Conservation (phyloP, 2,113 vertebrate species). For the Arenaria interpres region DNA sequence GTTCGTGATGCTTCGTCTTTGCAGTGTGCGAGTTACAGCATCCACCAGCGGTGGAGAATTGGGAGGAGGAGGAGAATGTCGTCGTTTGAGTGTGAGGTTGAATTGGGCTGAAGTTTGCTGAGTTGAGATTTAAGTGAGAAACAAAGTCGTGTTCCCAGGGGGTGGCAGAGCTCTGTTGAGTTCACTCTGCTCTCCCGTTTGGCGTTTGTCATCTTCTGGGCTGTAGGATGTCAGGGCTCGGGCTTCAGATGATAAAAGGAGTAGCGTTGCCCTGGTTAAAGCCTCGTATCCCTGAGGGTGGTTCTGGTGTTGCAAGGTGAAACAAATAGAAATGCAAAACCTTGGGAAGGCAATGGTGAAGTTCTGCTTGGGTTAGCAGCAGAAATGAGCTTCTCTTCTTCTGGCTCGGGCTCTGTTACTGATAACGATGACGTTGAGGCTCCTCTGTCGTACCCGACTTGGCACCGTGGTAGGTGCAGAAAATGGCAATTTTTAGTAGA, state of each 20-base stretch:
- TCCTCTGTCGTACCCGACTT: neutral
- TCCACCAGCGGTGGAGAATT: rapidly evolving
- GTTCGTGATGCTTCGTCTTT: neutral
- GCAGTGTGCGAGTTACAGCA: neutral
- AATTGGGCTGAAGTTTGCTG: neutral
- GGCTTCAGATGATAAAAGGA: neutral
- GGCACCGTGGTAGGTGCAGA: rapidly evolving
- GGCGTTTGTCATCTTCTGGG: neutral
- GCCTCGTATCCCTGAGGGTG: neutral
- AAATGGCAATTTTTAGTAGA: rapidly evolving
- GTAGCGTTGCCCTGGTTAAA: neutral
- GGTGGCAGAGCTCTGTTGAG: neutral
- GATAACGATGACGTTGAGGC: rapidly evolving
- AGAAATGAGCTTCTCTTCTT: neutral
- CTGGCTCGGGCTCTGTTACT: neutral
- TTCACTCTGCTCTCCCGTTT: neutral
- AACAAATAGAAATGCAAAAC: neutral
- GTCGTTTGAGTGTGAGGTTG: neutral
- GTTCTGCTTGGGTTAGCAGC: neutral
- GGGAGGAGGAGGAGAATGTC: neutral
- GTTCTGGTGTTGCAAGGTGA: neutral
- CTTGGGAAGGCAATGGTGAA: neutral
- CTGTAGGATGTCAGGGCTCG: neutral
- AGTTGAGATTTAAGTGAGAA: neutral
- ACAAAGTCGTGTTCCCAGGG: neutral